Evolutionary conservation across 2,797 vertebrate species (phyloP).

Genomic region (Rhabdomys pumilio): DNA sequence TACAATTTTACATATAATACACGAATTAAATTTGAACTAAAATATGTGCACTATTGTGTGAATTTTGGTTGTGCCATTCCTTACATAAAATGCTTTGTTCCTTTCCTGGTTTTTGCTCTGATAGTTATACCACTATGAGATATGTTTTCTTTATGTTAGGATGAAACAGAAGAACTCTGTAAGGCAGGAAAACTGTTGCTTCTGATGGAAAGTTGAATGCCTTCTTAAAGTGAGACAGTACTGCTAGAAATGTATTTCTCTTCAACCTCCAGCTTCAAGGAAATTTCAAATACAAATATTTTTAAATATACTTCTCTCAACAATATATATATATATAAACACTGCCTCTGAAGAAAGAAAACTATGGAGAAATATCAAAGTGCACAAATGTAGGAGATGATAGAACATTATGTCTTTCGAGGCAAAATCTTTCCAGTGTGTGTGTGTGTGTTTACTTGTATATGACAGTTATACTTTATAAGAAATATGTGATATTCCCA

Average conservation of each 20-base stretch:
- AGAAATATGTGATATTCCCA: not conserved
- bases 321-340: not conserved
- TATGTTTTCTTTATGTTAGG: not conserved
- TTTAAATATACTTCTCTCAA: constrained; percentile 47
- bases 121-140: not conserved
- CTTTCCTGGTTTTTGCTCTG: not conserved
- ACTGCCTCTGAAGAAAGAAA: not conserved
- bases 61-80: not conserved
- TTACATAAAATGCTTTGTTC: not conserved
- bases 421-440: not conserved
- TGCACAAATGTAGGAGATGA: not conserved
- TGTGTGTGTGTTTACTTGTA: not conserved
- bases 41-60: not conserved
- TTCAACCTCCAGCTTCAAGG: not conserved
- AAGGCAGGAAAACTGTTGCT: not conserved
- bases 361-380: constrained; percentile 32
- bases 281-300: constrained; percentile 53
- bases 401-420: not conserved
- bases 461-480: not conserved
- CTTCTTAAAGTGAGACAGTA: constrained; percentile 54
- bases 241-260: constrained; percentile 16
- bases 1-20: not conserved
- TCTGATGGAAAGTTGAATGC: not conserved
- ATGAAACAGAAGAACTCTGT: not conserved
- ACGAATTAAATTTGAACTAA: not conserved